A percentile compares a stretch with the other conserved stretches of the same genome.
Evolutionary conservation across 2,888 invertebrate species (phyloP).

Genomic region (Stegophylla sp.): DNA sequence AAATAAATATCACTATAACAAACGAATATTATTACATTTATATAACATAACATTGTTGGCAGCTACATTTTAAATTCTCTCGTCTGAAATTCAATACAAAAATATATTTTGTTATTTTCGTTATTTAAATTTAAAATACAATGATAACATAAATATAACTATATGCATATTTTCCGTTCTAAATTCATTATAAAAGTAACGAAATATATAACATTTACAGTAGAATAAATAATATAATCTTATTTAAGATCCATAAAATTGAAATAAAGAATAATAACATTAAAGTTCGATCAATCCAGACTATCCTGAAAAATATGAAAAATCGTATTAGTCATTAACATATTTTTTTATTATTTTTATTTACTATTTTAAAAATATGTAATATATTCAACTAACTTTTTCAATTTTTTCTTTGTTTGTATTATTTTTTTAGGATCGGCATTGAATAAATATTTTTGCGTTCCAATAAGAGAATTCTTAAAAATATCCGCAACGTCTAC

Average conservation of each 20-base stretch:
- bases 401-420: slow-evolving; percentile 67
- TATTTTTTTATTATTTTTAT: not conserved
- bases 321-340: not conserved
- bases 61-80: too few species aligned
- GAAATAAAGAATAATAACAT: not conserved
- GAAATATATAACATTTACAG: not conserved
- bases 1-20: not conserved
- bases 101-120: too few species aligned
- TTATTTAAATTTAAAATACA: too few species aligned
- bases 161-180: too few species aligned
- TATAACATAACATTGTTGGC: not conserved
- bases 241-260: not conserved
- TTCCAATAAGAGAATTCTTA: slow-evolving; percentile 69
- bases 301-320: slow-evolving; percentile 31
- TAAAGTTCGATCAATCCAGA: slow-evolving; percentile 21
- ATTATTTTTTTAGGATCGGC: slow-evolving; percentile 71
- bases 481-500: slow-evolving; percentile 65
- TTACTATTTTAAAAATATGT: not conserved
- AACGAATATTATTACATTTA: not conserved
- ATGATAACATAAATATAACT: too few species aligned
- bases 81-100: too few species aligned
- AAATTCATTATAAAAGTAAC: not conserved
- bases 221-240: not conserved
- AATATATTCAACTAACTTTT: slow-evolving; percentile 66
- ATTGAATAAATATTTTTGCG: slow-evolving; percentile 73